Percentiles rank a stretch among this genome's conserved stretches.
Conservation (phyloP, 2,113 vertebrate species). For the Protomyctophum bolini region DNA sequence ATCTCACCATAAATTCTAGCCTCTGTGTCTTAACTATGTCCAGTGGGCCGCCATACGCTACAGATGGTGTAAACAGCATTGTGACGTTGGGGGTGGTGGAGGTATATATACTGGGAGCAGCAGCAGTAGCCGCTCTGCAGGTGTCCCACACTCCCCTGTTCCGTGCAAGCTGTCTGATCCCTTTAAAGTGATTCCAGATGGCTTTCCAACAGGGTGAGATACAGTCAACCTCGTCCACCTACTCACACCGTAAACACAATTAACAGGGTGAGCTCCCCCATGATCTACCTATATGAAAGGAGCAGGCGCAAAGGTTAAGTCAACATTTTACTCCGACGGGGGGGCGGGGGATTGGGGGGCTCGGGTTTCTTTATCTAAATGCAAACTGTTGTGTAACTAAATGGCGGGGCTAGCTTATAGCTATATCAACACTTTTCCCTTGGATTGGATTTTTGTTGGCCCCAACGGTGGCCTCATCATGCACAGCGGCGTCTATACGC, state of each 20-base stretch:
- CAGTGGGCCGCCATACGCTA: constrained; percentile 24
- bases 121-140: constrained; percentile 63
- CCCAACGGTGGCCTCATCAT: constrained; percentile 21
- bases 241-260: constrained; percentile 73
- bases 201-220: constrained; percentile 63
- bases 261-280: constrained; percentile 66
- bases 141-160: constrained; percentile 70
- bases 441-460: constrained; percentile 35
- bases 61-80: constrained; percentile 41
- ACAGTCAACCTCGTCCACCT: constrained; percentile 49
- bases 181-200: constrained; percentile 79
- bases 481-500: constrained; percentile 27
- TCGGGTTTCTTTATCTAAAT: constrained; percentile 69
- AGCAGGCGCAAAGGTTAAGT: constrained; percentile 64
- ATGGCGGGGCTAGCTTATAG: constrained; percentile 45
- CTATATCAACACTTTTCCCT: constrained; percentile 55
- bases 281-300: constrained; percentile 66
- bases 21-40: constrained; percentile 38
- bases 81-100: constrained; percentile 60
- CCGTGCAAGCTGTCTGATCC: constrained; percentile 72
- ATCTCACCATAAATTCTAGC: constrained; percentile 48
- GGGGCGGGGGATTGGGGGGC: constrained; percentile 26
- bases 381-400: constrained; percentile 66
- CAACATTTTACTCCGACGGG: constrained; percentile 53
- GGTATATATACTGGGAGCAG: constrained; percentile 30